These are phyloP conservation scores for Enteromius treurensis DNA, from an alignment of 2,797 vertebrate genomes.

Conservation along the genomic window DNA sequence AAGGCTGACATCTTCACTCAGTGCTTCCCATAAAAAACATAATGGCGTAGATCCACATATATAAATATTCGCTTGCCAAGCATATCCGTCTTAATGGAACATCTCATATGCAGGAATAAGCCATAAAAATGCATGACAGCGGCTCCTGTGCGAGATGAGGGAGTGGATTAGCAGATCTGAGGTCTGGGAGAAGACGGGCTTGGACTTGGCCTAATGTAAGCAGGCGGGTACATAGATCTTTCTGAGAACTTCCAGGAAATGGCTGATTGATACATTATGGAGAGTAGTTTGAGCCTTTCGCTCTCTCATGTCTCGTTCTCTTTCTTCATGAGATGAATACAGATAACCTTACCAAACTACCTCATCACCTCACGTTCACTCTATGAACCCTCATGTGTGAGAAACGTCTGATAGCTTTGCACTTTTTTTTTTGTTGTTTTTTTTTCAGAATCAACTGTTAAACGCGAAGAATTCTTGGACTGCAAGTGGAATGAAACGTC, in stretches of 20 bases:
- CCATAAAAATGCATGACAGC: constrained; percentile 49
- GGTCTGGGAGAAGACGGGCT: constrained; percentile 26
- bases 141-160: constrained; percentile 6
- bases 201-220: constrained; percentile 55
- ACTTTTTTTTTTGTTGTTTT: not conserved
- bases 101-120: constrained; percentile 41
- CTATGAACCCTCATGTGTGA: not conserved
- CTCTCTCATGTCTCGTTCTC: not conserved
- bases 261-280: constrained; percentile 37
- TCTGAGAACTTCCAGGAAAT: constrained; percentile 27
- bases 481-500: constrained; percentile 10
- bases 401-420: constrained; percentile 6
- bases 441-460: not conserved
- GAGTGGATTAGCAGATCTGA: constrained; percentile 29
- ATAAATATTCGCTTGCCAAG: constrained; percentile 50
- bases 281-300: not conserved
- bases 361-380: constrained; percentile 33
- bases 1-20: constrained; percentile 44
- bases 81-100: constrained; percentile 58
- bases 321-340: constrained; percentile 39
- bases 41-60: constrained; percentile 41
- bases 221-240: constrained; percentile 55
- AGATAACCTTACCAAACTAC: constrained; percentile 47
- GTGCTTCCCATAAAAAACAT: constrained; percentile 40
- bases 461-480: not conserved